phyloP scores from a whole-genome alignment of 2,888 invertebrate genomes.

The Cosmia trapezina region DNA sequence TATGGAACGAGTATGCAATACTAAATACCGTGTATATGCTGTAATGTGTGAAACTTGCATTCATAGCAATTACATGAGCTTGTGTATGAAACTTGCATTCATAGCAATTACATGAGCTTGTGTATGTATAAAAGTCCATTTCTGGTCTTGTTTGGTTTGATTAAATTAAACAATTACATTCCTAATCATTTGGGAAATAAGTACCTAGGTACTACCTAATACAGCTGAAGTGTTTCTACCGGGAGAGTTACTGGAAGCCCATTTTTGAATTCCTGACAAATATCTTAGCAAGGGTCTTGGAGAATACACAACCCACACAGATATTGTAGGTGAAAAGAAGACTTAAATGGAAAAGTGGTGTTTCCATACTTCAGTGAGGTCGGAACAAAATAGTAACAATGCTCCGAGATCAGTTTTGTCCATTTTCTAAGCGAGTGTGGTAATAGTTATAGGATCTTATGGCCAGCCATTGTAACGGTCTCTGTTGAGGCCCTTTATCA shows the following conservation, averaged over 20 bases:
- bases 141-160: not conserved
- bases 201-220: not conserved
- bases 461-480: conserved; percentile 18
- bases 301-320: not conserved
- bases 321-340: not conserved
- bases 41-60: conserved; percentile 43
- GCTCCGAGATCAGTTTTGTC: not conserved
- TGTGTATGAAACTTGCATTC: conserved; percentile 45
- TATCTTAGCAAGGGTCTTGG: not conserved
- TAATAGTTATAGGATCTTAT: not conserved
- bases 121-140: not conserved
- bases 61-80: too few relatives aligned
- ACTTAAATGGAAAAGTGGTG: not conserved
- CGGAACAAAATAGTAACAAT: not conserved
- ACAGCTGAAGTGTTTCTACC: too few relatives aligned
- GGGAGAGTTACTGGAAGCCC: not conserved
- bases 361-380: not conserved
- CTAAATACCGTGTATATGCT: conserved; percentile 11
- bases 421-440: not conserved
- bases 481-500: not conserved
- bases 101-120: conserved; percentile 12
- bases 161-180: not conserved
- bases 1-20: conserved; percentile 40
- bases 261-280: not conserved
- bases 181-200: not conserved